Evolutionary conservation across 2,797 vertebrate species (phyloP).

Genomic region (Lerista edwardsae): DNA sequence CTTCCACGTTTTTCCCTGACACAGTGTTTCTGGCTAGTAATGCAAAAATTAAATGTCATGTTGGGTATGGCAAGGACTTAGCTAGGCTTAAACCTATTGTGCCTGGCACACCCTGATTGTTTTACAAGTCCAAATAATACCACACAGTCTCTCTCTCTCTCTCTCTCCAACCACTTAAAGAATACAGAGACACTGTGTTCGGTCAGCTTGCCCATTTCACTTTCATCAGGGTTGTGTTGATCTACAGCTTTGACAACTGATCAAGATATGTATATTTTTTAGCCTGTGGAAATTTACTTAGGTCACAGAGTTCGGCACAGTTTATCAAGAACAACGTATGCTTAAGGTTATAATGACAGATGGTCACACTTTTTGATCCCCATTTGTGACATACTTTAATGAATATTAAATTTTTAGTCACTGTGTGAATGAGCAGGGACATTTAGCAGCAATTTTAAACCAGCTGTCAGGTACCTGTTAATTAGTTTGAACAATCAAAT

Average conservation of each 20-base stretch:
- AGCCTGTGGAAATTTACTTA: neutral
- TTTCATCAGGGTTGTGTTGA: neutral
- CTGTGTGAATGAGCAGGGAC: slow-evolving; percentile 61
- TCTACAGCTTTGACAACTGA: neutral
- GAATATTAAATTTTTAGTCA: slow-evolving; percentile 67
- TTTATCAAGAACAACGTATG: slow-evolving; percentile 43
- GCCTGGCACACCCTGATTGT: neutral
- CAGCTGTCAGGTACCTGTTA: slow-evolving; percentile 60
- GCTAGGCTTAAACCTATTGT: too few species aligned
- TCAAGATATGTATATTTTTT: slow-evolving; percentile 11
- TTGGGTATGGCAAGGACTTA: too few species aligned
- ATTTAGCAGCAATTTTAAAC: slow-evolving; percentile 63
- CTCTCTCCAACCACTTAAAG: neutral
- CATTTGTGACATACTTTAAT: slow-evolving; percentile 68
- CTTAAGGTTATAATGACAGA: slow-evolving; percentile 58
- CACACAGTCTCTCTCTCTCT: neutral
- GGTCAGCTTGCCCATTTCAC: slow-evolving; percentile 2
- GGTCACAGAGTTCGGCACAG: slow-evolving; percentile 9
- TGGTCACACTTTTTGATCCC: slow-evolving; percentile 58
- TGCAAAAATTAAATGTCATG: too few species aligned
- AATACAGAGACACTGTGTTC: neutral
- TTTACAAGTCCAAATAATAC: neutral
- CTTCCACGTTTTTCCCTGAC: too few species aligned
- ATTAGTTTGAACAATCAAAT: slow-evolving; percentile 67
- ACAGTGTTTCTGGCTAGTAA: too few species aligned